phyloP scores from a whole-genome alignment of 2,113 vertebrate genomes.

The Emberiza fucata region DNA sequence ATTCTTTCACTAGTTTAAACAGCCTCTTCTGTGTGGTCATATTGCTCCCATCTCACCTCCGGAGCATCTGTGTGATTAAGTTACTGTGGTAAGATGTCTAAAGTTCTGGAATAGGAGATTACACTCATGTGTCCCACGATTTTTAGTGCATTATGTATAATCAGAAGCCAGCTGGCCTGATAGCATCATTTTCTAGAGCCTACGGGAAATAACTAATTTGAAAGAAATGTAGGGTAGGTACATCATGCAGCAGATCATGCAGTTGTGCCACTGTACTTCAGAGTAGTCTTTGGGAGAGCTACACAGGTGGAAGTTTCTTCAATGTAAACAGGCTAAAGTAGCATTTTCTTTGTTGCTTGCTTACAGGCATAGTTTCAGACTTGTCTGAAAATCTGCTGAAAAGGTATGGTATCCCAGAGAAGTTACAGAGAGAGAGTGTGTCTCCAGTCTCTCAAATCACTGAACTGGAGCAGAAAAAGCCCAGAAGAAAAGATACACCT shows the following conservation, averaged over 20 bases:
- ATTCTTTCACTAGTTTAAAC: background rate
- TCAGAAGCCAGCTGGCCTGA: background rate
- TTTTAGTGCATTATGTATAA: background rate
- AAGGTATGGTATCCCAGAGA: slow-evolving; percentile 69
- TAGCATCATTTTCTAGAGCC: background rate
- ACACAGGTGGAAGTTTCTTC: background rate
- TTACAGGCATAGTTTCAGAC: slow-evolving; percentile 64
- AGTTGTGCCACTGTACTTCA: background rate
- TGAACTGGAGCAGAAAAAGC: slow-evolving; percentile 81
- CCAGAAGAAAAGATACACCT: slow-evolving; percentile 91
- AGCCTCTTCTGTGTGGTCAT: background rate
- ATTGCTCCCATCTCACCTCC: background rate
- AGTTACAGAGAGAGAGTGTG: slow-evolving; percentile 50
- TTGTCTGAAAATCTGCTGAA: slow-evolving; percentile 69
- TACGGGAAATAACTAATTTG: background rate
- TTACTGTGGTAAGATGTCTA: background rate
- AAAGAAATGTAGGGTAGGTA: background rate
- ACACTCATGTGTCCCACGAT: background rate
- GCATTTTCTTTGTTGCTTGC: background rate
- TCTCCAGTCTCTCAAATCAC: slow-evolving; percentile 55
- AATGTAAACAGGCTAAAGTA: background rate
- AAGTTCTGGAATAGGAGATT: background rate
- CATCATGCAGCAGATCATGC: background rate
- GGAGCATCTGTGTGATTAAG: background rate
- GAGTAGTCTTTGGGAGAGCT: background rate